Conservation (phyloP, 2,888 invertebrate genomes). For the Pollenia griseotomentosa region DNA sequence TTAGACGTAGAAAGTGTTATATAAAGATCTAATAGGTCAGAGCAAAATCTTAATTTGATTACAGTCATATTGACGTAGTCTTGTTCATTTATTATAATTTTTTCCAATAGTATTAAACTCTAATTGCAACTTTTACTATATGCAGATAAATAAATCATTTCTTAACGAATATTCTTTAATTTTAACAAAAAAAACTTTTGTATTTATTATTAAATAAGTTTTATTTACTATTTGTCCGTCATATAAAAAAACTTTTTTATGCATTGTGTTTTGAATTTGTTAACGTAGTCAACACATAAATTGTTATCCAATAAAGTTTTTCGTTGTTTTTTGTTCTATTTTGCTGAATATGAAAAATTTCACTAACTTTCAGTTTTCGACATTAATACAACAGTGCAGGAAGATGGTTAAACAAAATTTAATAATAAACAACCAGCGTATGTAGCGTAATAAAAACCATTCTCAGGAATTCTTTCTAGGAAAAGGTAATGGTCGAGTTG, state of each 20-base stretch:
- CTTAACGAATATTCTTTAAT: too few species aligned
- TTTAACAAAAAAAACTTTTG: neutral
- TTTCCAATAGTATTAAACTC: too few species aligned
- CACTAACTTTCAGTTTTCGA: conserved; percentile 1
- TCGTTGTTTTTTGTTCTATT: neutral
- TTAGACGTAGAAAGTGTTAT: too few species aligned
- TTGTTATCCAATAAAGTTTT: conserved; percentile 41
- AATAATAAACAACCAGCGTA: conserved; percentile 11
- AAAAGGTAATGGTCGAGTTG: neutral
- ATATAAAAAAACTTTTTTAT: neutral
- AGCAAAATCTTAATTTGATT: too few species aligned
- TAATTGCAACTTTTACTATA: too few species aligned
- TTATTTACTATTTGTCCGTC: neutral
- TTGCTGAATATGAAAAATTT: conserved; percentile 52
- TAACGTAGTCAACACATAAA: conserved; percentile 48
- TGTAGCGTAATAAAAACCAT: neutral
- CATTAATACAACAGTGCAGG: neutral
- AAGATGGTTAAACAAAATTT: conserved; percentile 8
- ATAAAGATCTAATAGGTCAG: too few species aligned
- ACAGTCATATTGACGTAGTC: too few species aligned
- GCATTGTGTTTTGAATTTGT: conserved; percentile 30
- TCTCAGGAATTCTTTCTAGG: neutral
- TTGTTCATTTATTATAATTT: too few species aligned
- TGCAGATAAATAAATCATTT: too few species aligned
- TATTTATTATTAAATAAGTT: neutral